Percentiles rank a stretch among this genome's conserved stretches.
Conservation (phyloP, 2,888 invertebrate genomes). For the Conomelus anceps region DNA sequence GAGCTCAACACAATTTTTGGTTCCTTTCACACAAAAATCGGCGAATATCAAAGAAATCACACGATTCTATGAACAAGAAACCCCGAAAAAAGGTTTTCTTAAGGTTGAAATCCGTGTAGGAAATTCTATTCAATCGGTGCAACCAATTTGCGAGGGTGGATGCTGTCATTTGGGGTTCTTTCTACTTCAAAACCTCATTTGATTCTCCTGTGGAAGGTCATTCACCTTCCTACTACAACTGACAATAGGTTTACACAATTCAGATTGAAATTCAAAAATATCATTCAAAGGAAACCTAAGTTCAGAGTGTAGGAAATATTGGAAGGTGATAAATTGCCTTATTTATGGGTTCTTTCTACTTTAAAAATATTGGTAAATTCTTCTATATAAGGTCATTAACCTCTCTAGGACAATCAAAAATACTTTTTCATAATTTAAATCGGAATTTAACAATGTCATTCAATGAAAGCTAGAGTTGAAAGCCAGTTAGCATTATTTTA, state of each 20-base stretch:
- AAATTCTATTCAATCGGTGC: not conserved
- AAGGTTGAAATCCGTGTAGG: not conserved
- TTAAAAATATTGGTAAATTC: too few species aligned
- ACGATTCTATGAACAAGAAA: not conserved
- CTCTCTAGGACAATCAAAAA: too few species aligned
- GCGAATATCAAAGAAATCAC: not conserved
- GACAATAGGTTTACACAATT: not conserved
- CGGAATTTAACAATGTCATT: too few species aligned
- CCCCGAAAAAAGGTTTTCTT: not conserved
- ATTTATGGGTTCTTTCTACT: too few species aligned
- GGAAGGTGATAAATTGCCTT: too few species aligned
- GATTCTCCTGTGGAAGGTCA: not conserved
- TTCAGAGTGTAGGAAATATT: too few species aligned
- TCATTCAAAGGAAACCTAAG: not conserved
- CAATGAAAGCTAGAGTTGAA: too few species aligned
- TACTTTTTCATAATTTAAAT: too few species aligned
- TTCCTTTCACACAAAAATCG: not conserved
- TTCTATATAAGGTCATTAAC: too few species aligned
- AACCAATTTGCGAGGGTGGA: not conserved
- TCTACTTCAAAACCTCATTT: not conserved
- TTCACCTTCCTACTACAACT: not conserved
- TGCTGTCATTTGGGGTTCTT: not conserved
- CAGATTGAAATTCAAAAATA: not conserved
- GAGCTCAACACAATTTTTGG: not conserved
- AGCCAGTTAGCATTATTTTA: too few species aligned